Evolutionary conservation across 2,113 vertebrate species (phyloP).

Genomic region (Osmerus mordax): DNA sequence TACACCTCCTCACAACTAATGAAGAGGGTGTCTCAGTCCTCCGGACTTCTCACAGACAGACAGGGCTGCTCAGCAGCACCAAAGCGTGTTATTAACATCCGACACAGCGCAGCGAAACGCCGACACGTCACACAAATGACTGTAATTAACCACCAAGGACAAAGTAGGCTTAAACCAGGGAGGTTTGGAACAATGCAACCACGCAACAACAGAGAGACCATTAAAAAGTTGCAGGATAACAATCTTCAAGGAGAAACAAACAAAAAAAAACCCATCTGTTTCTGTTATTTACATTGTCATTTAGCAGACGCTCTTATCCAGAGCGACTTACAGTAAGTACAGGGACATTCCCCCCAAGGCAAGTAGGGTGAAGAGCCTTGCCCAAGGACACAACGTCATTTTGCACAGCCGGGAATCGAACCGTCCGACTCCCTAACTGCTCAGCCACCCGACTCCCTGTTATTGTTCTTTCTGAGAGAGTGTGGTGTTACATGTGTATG

Average conservation of each 20-base stretch:
- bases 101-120: constrained; percentile 48
- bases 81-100: constrained; percentile 71
- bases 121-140: constrained; percentile 67
- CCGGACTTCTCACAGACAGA: constrained; percentile 45
- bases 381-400: no score
- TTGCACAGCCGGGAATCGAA: no score
- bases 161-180: constrained; percentile 59
- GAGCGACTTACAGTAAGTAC: no score
- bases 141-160: constrained; percentile 68
- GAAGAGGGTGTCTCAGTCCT: constrained; percentile 35
- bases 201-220: not conserved
- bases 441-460: not conserved
- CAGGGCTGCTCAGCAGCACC: constrained; percentile 44
- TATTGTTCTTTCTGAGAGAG: not conserved
- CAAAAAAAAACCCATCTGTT: constrained; percentile 9
- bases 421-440: no score
- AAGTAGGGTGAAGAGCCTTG: no score
- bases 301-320: no score
- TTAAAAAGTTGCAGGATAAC: constrained; percentile 40
- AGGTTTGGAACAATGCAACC: constrained; percentile 43
- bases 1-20: constrained; percentile 25
- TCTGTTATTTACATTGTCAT: not conserved
- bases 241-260: constrained; percentile 18
- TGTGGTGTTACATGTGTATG: no score
- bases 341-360: no score